These are phyloP conservation scores for Galeruca laticollis DNA, from an alignment of 2,888 invertebrate species.

Conservation along the genomic window DNA sequence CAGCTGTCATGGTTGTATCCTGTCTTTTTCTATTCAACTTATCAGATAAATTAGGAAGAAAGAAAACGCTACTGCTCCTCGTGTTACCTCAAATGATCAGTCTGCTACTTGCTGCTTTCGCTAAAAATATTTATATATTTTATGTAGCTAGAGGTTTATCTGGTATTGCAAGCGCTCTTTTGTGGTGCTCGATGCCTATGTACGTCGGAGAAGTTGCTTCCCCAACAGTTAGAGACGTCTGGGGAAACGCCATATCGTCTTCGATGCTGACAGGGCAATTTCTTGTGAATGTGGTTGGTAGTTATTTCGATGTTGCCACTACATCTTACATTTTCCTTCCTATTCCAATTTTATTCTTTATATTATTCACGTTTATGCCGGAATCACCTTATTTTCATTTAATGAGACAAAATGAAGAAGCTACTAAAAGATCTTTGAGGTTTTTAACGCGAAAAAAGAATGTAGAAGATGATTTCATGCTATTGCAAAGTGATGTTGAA, in stretches of 20 bases:
- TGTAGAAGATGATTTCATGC: constrained; percentile 49
- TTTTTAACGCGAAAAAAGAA: constrained; percentile 46
- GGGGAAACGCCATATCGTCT: constrained; percentile 31
- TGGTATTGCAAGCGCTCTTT: constrained; percentile 52
- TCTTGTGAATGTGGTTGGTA: constrained; percentile 23
- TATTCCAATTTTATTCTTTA: constrained; percentile 70
- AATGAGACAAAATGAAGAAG: constrained; percentile 45
- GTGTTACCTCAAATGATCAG: constrained; percentile 54
- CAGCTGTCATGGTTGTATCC: constrained; percentile 46
- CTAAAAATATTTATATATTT: constrained; percentile 52
- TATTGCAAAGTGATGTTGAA: constrained; percentile 48
- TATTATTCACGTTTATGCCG: constrained; percentile 72
- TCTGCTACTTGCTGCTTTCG: constrained; percentile 50
- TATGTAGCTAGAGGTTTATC: constrained; percentile 54
- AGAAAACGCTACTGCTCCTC: constrained; percentile 54
- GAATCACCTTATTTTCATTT: constrained; percentile 65
- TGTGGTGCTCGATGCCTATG: constrained; percentile 43
- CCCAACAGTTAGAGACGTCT: constrained; percentile 32
- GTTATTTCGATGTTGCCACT: constrained; percentile 34
- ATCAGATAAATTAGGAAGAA: constrained; percentile 58
- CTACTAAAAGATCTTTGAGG: constrained; percentile 49
- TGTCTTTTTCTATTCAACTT: constrained; percentile 53
- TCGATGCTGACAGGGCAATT: constrained; percentile 21
- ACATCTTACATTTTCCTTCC: constrained; percentile 71
- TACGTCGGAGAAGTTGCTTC: constrained; percentile 38